Conservation (phyloP, 2,113 vertebrate genomes). For the Tiliqua scincoides region DNA sequence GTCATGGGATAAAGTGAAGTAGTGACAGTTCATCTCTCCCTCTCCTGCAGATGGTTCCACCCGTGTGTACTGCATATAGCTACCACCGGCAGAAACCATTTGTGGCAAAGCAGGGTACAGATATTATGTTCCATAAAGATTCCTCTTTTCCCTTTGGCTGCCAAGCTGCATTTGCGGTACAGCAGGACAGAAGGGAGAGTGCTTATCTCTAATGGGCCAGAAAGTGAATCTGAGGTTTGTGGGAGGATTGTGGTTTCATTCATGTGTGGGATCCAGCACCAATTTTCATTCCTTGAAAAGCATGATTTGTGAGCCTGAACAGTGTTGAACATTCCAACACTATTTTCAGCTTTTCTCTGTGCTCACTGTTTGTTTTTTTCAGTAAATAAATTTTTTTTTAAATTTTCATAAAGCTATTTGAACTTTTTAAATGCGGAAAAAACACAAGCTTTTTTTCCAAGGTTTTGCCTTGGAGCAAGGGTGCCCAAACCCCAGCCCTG, state of each 20-base stretch:
- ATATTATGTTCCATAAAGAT: not conserved
- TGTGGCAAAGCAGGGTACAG: not conserved
- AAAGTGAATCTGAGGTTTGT: conserved; percentile 18
- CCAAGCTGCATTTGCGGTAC: not conserved
- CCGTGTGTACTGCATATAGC: not conserved
- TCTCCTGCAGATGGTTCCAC: not conserved
- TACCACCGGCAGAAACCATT: not conserved
- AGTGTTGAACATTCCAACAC: not conserved
- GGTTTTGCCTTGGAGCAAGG: too few relatives aligned
- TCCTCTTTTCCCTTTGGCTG: not conserved
- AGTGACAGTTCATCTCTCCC: not conserved
- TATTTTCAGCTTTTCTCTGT: not conserved
- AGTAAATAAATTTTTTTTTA: not conserved
- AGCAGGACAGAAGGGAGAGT: conserved; percentile 11
- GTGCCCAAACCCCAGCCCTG: too few relatives aligned
- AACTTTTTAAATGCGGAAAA: not conserved
- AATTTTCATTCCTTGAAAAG: conserved; percentile 3
- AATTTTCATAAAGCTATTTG: not conserved
- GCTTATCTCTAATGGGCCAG: not conserved
- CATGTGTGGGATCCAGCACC: not conserved
- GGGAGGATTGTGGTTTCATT: conserved; percentile 27
- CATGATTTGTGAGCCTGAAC: not conserved
- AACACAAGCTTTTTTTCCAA: too few relatives aligned
- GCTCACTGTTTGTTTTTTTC: not conserved
- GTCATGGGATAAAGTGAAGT: not conserved